Evolutionary conservation across 2,113 vertebrate genomes (phyloP), one percentile per base, ranked within the genome.

Genomic region (Gavia stellata): DNA sequence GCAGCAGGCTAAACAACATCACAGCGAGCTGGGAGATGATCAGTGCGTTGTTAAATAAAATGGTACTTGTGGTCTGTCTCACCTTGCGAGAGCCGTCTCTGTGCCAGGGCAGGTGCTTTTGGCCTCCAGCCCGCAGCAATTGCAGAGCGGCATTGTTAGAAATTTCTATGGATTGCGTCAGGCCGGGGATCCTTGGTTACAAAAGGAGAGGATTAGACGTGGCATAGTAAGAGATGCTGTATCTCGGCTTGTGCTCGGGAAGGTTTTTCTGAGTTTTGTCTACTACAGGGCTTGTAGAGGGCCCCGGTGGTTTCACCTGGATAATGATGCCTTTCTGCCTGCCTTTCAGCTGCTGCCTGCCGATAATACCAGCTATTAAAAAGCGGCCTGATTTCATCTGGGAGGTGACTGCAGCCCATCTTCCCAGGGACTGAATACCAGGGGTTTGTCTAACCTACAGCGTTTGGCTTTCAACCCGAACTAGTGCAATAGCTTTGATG

Each of bases 121-220:
- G 71, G 26, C 58, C 21, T 53, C 53, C 14, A 6, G 55, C 72
- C 66, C 4, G 9, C 5, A 4, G 38, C 38, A 4, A 0, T 36
- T 13, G 0, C 29, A 10, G 31, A 66, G 81, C 38, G 3, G 58
- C 20, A 0, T 1, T 14, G 38, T 34, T 23, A 19, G 61, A 28
- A 10, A 14, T 33, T 19, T 15, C 26, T 4, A 31, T 25, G 44
- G 52, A 4, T 6, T 14, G 47, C 1, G 7, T 33, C 3, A 0
- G 4, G 20, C 34, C 1, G 1, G 47, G 81, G 81, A 40, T 44
- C 81, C 84, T 85, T 0, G 2, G 18, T 36, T 24, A 8, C 25
- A 7, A 6, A 26, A 50, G 16, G 44, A 50, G 70, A 29, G 77
- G 58, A 47, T 84, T 34, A 36, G 40, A 49, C 1, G 0, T 5